These are phyloP conservation scores for Trachelus troglodyta DNA, from an alignment of 2,888 invertebrate species.

Conservation along the genomic window DNA sequence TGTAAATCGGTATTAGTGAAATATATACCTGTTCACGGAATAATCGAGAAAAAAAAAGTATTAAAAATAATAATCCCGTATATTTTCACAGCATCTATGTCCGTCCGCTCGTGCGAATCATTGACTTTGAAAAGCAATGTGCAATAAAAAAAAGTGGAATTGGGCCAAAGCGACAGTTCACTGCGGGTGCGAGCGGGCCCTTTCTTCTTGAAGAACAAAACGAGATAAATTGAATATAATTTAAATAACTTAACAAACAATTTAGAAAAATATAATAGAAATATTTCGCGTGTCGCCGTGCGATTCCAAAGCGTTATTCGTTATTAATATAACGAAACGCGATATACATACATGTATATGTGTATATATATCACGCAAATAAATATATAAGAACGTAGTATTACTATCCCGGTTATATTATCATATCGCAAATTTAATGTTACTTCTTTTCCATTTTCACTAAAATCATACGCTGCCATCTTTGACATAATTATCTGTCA, in stretches of 20 bases:
- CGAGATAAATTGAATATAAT: background rate
- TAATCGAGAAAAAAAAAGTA: background rate
- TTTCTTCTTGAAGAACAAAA: background rate
- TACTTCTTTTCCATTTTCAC: background rate
- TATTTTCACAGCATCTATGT: background rate
- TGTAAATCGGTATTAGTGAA: background rate
- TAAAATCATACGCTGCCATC: background rate
- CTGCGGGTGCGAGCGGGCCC: background rate
- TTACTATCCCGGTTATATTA: background rate
- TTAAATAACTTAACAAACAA: background rate
- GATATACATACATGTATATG: too few species aligned
- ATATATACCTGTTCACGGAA: background rate
- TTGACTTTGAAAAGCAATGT: background rate
- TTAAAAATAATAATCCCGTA: background rate
- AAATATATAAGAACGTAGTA: background rate
- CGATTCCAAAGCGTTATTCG: background rate
- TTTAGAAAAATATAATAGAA: background rate
- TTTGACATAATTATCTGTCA: too few species aligned
- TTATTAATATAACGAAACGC: background rate
- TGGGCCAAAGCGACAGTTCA: background rate
- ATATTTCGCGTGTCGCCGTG: background rate
- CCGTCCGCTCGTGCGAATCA: background rate
- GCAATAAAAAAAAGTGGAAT: background rate
- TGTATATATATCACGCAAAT: background rate
- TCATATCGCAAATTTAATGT: background rate